Conservation (phyloP, 2,888 invertebrate genomes). For the Chymomyza caudatula region DNA sequence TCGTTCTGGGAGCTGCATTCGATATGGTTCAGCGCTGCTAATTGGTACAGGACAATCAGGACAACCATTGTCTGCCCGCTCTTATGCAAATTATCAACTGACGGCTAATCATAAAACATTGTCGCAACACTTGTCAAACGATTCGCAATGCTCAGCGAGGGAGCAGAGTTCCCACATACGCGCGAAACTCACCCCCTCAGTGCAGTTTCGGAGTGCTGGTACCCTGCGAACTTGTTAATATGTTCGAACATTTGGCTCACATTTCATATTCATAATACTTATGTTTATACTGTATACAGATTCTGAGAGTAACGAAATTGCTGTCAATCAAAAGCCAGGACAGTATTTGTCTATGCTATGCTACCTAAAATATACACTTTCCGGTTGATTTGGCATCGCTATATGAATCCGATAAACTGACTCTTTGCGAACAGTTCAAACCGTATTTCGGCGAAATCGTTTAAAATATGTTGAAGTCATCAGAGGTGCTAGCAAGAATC, state of each 20-base stretch:
- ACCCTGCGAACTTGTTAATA: background rate
- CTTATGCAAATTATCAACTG: slow-evolving; percentile 19
- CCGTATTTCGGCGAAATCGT: too few relatives aligned
- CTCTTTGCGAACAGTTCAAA: too few relatives aligned
- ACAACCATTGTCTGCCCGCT: slow-evolving; percentile 1
- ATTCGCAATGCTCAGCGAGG: background rate
- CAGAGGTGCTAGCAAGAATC: too few relatives aligned
- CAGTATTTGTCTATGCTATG: too few relatives aligned
- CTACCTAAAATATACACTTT: too few relatives aligned
- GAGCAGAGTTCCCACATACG: background rate
- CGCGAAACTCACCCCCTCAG: slow-evolving; percentile 1
- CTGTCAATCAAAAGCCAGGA: too few relatives aligned
- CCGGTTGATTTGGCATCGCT: too few relatives aligned
- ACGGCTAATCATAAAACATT: slow-evolving; percentile 9
- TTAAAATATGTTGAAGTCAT: too few relatives aligned
- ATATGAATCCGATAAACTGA: too few relatives aligned
- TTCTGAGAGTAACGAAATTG: background rate
- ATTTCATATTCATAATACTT: background rate
- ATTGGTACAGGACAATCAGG: slow-evolving; percentile 31
- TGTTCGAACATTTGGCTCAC: background rate
- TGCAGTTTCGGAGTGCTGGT: background rate
- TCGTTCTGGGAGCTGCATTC: background rate
- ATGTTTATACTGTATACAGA: background rate
- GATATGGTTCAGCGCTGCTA: slow-evolving; percentile 36
- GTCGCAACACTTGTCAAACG: slow-evolving; percentile 9